Percentiles rank a stretch among this genome's conserved stretches.
Conservation (phyloP, 2,113 vertebrate genomes). For the Rhombomys opimus region DNA sequence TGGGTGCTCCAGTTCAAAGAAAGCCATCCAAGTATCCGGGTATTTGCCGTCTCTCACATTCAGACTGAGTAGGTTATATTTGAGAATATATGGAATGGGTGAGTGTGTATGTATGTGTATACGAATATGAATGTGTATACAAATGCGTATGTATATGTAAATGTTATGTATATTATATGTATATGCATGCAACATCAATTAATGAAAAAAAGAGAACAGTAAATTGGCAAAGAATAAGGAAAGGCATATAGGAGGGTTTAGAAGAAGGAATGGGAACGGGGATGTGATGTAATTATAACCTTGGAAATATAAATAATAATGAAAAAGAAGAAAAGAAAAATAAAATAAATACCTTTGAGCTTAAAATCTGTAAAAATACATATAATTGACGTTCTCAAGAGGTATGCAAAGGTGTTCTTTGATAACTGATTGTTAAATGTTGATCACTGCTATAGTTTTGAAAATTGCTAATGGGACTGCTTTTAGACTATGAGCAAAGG, state of each 20-base stretch:
- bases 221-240: not conserved
- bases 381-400: not conserved
- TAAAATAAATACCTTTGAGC: not conserved
- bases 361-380: not conserved
- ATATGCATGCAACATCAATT: not conserved
- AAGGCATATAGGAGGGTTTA: not conserved
- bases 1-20: not conserved
- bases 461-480: not conserved
- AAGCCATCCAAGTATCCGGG: not conserved
- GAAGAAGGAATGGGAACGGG: not conserved
- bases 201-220: not conserved
- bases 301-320: not conserved
- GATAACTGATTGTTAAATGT: not conserved
- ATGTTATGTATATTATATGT: no score
- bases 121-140: no score
- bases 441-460: not conserved
- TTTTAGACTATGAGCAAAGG: not conserved
- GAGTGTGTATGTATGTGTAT: no score
- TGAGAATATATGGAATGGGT: not conserved
- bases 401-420: not conserved
- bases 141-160: no score
- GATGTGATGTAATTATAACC: not conserved
- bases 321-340: not conserved
- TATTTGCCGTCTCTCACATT: not conserved
- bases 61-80: not conserved